Evolutionary conservation across 2,888 invertebrate genomes (phyloP).

Genomic region (Ormia ochracea): DNA sequence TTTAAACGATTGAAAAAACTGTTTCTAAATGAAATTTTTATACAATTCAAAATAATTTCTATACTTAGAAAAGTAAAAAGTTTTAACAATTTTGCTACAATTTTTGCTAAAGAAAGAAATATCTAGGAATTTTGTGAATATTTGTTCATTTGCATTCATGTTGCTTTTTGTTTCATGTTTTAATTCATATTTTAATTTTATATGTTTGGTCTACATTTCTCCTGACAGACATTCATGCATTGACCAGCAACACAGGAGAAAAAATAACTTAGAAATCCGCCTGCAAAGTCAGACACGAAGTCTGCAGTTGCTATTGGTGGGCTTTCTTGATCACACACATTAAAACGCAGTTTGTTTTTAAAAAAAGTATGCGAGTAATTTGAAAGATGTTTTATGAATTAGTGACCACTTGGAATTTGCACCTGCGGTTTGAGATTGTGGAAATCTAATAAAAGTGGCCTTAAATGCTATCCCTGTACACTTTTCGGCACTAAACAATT

Average conservation of each 20-base stretch:
- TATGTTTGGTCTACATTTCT: conserved; percentile 17
- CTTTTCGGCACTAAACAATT: too few relatives aligned
- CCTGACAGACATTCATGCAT: conserved; percentile 34
- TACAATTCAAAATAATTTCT: too few relatives aligned
- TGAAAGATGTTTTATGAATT: too few relatives aligned
- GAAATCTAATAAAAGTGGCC: too few relatives aligned
- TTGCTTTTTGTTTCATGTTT: conserved; percentile 24
- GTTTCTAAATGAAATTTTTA: not conserved
- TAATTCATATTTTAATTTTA: conserved; percentile 47
- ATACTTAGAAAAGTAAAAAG: too few relatives aligned
- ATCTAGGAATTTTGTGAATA: not conserved
- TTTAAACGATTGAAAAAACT: not conserved
- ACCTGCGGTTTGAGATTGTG: too few relatives aligned
- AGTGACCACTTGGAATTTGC: too few relatives aligned
- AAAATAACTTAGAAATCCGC: conserved; percentile 28
- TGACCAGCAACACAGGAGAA: conserved; percentile 5
- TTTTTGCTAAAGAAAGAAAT: not conserved
- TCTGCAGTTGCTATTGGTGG: not conserved
- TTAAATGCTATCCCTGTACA: too few relatives aligned
- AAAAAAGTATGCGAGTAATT: too few relatives aligned
- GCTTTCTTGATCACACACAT: not conserved
- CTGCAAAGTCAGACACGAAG: not conserved
- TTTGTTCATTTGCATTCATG: not conserved
- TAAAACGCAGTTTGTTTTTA: not conserved
- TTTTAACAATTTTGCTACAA: not conserved